These are phyloP conservation scores for Brachyhypopomus occidentalis DNA, from an alignment of 2,113 vertebrate genomes.

Conservation along the genomic window DNA sequence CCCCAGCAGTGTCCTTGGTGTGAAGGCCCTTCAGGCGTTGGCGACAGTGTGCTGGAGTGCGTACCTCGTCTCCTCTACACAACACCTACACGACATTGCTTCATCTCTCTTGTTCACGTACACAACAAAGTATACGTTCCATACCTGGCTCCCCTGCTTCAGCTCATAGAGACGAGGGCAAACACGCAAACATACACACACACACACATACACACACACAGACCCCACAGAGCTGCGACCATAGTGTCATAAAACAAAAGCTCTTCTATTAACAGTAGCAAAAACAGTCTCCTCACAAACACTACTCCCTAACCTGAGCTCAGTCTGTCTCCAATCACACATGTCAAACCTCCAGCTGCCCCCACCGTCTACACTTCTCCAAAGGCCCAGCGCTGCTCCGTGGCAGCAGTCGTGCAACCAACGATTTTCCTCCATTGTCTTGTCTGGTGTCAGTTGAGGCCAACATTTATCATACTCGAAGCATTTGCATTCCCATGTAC, in stretches of 20 bases:
- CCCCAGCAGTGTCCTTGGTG: not conserved
- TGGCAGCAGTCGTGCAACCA: not conserved
- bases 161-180: not conserved
- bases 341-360: not conserved
- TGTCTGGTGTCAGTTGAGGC: not conserved
- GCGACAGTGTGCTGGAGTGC: not conserved
- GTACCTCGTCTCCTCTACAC: not conserved
- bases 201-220: not conserved
- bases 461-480: not conserved
- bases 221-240: no score
- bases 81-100: not conserved
- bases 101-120: not conserved
- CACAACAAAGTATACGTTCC: not conserved
- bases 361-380: not conserved
- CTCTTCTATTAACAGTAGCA: no score
- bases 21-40: not conserved
- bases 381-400: not conserved
- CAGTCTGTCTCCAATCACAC: no score
- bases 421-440: not conserved
- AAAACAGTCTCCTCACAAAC: no score
- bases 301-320: no score
- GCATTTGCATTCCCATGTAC: not conserved
- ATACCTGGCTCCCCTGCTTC: not conserved
- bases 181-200: not conserved
- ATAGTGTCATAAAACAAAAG: no score